Base-by-base conservation (phyloP, 1,140 invertebrate species). In the Pissodes strobi region DNA sequence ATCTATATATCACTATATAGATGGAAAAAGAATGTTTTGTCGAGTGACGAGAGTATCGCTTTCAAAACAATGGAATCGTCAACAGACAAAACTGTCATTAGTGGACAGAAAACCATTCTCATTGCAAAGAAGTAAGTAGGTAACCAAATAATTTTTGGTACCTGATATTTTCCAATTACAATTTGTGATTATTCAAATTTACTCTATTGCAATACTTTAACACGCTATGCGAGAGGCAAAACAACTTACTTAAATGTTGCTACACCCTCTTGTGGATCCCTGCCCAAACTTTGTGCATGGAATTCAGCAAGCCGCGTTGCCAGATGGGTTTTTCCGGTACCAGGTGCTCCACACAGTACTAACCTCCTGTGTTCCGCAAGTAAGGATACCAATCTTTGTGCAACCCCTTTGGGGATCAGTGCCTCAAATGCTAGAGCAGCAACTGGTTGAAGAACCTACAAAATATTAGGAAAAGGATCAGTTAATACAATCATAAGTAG, bases 281-380 rank as follows among this genome's bases (percentile, higher is more conserved):
- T 86, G 76, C 82, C 86, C 82, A 58, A 84, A 83, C 64, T 85
- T 81, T 68, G 87, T 78, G 68, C 92, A 66, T 97, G 86, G 75
- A 93, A 95, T 77, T 96, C 92, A 0, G 95, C 95, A 13, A 99
- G 79, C 77, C 96, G 94, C n/a, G 92, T 90, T 2, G 96, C 96
- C 37, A 98, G 80, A 75, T 97, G 97, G 2, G 94, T 96, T 79
- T 99, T 99, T 4, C 97, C 97, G 0, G 95, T 98, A 23, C 96
- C 97, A 74, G 93, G 95, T 1, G 96, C 94, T 0, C 97, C 97
- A 82, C 94, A 97, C 1, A 99, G 80, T 45, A 99, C 97, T 22
- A 99, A 88, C 15, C 96, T 82, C 27, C 94, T 82, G 80, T 98
- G 94, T 74, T 98, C 95, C 18, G 90, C 88, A 45, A 99, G 78